phyloP scores from a whole-genome alignment of 2,113 vertebrate genomes.

The Microtus richardsoni region DNA sequence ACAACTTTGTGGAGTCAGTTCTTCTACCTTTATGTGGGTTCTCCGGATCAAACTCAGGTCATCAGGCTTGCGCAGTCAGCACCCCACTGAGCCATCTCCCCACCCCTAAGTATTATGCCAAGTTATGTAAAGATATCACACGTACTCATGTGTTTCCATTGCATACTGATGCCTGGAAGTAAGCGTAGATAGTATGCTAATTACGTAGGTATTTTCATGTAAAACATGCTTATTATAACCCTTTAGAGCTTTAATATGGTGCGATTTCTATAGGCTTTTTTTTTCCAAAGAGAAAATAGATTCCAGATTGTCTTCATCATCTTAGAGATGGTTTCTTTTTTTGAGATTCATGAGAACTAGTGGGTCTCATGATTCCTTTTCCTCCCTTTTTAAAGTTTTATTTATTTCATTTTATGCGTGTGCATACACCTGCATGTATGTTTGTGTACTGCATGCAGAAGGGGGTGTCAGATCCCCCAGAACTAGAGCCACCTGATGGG shows the following conservation, averaged over 20 bases:
- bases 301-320: not conserved
- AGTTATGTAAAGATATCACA: not conserved
- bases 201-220: not conserved
- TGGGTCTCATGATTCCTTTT: not conserved
- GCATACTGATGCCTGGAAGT: not conserved
- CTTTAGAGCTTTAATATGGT: not conserved
- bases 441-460: not conserved
- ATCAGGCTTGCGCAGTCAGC: not conserved
- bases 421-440: not conserved
- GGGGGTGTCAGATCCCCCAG: too few species aligned
- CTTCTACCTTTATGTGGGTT: not conserved
- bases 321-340: not conserved
- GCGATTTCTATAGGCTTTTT: conserved; percentile 2
- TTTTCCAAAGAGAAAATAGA: not conserved
- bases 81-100: not conserved
- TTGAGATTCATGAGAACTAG: not conserved
- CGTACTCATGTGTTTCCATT: not conserved
- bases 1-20: too few species aligned
- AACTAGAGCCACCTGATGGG: not conserved
- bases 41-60: not conserved
- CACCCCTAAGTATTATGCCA: not conserved
- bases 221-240: not conserved
- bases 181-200: not conserved
- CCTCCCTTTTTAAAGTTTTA: not conserved
- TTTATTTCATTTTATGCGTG: not conserved